Conservation (phyloP, 1,140 invertebrate genomes). For the Heliconius nattereri region DNA sequence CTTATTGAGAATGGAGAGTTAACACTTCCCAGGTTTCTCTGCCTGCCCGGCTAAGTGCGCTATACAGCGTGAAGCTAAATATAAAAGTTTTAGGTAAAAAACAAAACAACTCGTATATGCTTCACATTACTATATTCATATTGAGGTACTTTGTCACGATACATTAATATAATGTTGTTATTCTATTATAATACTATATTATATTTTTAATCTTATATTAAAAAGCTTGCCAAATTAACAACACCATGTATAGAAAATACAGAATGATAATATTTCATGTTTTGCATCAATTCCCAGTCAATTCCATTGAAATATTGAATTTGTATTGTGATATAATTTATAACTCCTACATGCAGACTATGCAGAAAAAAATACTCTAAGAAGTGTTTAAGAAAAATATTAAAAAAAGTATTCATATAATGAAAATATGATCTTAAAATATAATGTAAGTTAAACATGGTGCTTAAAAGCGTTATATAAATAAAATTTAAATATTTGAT, state of each 20-base stretch:
- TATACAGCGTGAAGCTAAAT: background rate
- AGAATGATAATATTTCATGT: background rate
- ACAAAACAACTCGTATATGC: background rate
- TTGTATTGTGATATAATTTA: background rate
- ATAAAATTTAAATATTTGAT: background rate
- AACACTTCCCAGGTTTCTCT: background rate
- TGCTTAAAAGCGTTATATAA: background rate
- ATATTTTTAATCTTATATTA: constrained; percentile 9
- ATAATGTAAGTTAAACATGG: background rate
- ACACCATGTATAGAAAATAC: constrained; percentile 6
- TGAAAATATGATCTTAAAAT: too few relatives aligned
- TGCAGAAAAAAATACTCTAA: too few relatives aligned
- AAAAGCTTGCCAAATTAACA: constrained; percentile 6
- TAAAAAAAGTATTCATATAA: background rate
- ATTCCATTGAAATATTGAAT: background rate
- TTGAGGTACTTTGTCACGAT: constrained; percentile 41
- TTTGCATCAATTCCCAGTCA: background rate
- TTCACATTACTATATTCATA: constrained; percentile 29
- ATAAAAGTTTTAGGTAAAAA: background rate
- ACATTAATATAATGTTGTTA: constrained; percentile 9
- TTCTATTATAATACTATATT: constrained; percentile 3
- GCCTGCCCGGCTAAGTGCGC: background rate
- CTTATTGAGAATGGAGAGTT: background rate
- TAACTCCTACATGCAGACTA: too few relatives aligned
- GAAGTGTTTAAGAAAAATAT: background rate